Conservation (phyloP, 2,113 vertebrate genomes). For the Perca fluviatilis region DNA sequence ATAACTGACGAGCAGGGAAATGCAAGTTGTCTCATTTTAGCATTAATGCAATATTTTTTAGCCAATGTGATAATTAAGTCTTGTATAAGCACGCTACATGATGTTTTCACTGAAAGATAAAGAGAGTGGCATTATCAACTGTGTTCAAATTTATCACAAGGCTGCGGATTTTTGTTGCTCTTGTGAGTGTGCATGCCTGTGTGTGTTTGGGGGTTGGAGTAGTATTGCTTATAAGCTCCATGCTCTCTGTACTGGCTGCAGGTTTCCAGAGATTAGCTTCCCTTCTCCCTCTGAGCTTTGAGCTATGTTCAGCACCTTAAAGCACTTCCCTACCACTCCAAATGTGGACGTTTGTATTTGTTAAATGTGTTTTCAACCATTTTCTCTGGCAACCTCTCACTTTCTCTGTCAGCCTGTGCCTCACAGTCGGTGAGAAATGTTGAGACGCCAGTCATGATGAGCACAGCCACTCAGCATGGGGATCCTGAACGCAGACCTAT, state of each 20-base stretch:
- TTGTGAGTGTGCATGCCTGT: background rate
- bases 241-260: slow-evolving; percentile 41
- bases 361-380: slow-evolving; percentile 31
- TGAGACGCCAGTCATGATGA: slow-evolving; percentile 57
- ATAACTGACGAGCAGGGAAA: background rate
- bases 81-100: background rate
- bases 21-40: background rate
- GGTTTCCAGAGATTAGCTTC: slow-evolving; percentile 55
- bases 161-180: background rate
- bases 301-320: slow-evolving; percentile 34
- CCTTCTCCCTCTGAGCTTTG: slow-evolving; percentile 21
- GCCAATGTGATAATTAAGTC: slow-evolving; percentile 13
- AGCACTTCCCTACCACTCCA: background rate
- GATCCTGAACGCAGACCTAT: slow-evolving; percentile 72
- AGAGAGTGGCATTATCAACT: background rate
- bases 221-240: slow-evolving; percentile 48
- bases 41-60: background rate
- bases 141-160: slow-evolving; percentile 18
- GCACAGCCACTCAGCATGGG: slow-evolving; percentile 44
- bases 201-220: slow-evolving; percentile 1
- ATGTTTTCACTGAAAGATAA: background rate
- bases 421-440: slow-evolving; percentile 46
- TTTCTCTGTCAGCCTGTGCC: slow-evolving; percentile 14
- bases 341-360: slow-evolving; percentile 21
- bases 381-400: slow-evolving; percentile 33